Conservation (phyloP, 2,113 vertebrate species). For the Serinus canaria region DNA sequence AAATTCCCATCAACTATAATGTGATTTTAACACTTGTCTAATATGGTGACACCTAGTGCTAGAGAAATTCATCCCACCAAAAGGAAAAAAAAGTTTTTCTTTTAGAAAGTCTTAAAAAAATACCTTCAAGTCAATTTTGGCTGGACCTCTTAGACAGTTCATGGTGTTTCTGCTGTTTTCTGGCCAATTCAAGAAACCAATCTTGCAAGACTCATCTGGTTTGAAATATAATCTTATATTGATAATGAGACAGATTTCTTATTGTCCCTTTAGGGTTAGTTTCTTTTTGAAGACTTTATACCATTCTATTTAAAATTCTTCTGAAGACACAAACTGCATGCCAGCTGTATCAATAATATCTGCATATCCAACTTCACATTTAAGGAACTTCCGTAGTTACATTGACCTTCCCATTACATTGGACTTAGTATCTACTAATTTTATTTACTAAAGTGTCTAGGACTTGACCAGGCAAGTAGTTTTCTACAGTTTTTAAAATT, state of each 20-base stretch:
- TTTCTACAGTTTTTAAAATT: not conserved
- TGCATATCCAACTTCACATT: not conserved
- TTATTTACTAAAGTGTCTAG: not conserved
- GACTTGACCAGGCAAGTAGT: not conserved
- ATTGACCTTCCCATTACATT: not conserved
- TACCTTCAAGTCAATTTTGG: not conserved
- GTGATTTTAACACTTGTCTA: not conserved
- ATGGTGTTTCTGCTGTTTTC: not conserved
- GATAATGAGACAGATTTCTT: not conserved
- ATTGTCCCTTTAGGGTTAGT: not conserved
- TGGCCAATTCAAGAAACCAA: not conserved
- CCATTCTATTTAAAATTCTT: not conserved
- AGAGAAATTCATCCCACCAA: not conserved
- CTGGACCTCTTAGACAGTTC: not conserved
- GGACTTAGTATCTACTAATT: not conserved
- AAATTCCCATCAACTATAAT: not conserved
- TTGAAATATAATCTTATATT: not conserved
- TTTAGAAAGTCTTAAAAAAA: not conserved
- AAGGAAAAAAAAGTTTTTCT: not conserved
- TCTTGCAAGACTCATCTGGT: not conserved
- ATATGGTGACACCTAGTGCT: not conserved
- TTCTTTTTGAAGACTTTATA: not conserved
- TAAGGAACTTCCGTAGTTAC: not conserved
- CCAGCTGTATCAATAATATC: not conserved
- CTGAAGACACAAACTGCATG: not conserved